These are phyloP conservation scores for Brachyhypopomus gauderio DNA, from an alignment of 2,113 vertebrate genomes.

Conservation along the genomic window DNA sequence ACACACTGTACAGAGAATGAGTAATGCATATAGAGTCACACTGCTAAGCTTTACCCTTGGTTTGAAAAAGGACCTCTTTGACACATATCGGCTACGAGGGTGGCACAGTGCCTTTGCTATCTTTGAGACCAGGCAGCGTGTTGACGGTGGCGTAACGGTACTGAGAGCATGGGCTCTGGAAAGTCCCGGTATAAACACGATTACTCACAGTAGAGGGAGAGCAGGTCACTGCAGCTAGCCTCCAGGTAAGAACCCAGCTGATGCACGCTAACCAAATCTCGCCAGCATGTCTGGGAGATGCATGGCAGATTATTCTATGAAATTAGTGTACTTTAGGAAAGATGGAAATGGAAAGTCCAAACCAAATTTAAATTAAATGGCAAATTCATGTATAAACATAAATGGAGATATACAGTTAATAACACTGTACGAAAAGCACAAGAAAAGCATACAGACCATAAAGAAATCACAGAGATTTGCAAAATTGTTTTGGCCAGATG, in stretches of 20 bases:
- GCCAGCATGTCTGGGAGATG: no score
- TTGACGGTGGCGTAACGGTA: constrained; percentile 17
- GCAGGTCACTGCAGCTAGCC: constrained; percentile 4
- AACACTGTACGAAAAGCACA: constrained; percentile 3
- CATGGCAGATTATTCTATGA: neutral
- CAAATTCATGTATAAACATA: neutral
- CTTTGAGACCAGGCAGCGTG: neutral
- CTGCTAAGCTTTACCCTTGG: no score
- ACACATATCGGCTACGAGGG: neutral
- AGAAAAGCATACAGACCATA: neutral
- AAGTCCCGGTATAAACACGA: constrained; percentile 29
- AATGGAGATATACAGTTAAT: neutral
- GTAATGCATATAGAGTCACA: no score
- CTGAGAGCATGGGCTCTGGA: constrained; percentile 27
- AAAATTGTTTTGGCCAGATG: neutral
- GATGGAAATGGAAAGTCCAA: constrained; percentile 7
- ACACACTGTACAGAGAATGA: no score
- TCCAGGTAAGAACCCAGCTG: constrained; percentile 13
- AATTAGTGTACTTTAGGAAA: constrained; percentile 13
- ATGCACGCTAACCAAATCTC: neutral
- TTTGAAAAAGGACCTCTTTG: neutral
- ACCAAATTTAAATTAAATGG: constrained; percentile 3
- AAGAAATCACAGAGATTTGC: neutral
- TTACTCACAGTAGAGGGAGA: constrained; percentile 28
- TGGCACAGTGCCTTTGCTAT: neutral